Evolutionary conservation across 1,140 invertebrate species (phyloP), one percentile per base, ranked within the genome.

Genomic region (Microvelia longipes): DNA sequence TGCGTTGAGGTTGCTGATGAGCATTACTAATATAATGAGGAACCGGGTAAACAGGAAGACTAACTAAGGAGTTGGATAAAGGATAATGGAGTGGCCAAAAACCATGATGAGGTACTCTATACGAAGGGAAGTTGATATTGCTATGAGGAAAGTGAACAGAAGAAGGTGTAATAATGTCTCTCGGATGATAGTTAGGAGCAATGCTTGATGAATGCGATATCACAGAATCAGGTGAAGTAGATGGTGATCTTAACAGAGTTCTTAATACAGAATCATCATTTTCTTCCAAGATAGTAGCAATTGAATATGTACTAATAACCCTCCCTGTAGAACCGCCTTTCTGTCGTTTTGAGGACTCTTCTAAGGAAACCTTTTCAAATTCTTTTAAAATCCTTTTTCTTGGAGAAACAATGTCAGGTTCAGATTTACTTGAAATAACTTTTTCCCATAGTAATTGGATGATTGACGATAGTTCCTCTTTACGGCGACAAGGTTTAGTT

Each of bases 351-450:
- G 69, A 73, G 26, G 75, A 70, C 73, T 90, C 88, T 75, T 90
- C 87, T 64, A 89, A 78, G 61, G 83, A 88, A 0, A 89, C 88
- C 75, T 86, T 82, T 77, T 90, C 88, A 72, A 90, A 80, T 75
- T 90, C 88, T 19, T 87, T 82, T 25, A 90, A 77, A 72, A 90
- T 90, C 69, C 88, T 82, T 76, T 90, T 90, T 2, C 88, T 82
- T 60, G 88, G 88, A 62, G 88, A 89, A 1, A 89, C 86, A 13
- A 83, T 82, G 66, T 82, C 83, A 5, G 81, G 80, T 73, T 83
- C 70, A 1, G 72, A 67, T 63, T 73, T 73, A 26, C 50, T 66
- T 26, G 68, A 69, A 19, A 72, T 35, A 29, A 74, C 73, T 62
- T 74, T 50, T 66, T 77, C 75, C 74, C 73, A 77, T 29, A 77